A percentile compares a stretch with the other conserved stretches of the same genome.
Conservation (phyloP, 2,888 invertebrate genomes). For the Vannuccia rotundouncinata region DNA sequence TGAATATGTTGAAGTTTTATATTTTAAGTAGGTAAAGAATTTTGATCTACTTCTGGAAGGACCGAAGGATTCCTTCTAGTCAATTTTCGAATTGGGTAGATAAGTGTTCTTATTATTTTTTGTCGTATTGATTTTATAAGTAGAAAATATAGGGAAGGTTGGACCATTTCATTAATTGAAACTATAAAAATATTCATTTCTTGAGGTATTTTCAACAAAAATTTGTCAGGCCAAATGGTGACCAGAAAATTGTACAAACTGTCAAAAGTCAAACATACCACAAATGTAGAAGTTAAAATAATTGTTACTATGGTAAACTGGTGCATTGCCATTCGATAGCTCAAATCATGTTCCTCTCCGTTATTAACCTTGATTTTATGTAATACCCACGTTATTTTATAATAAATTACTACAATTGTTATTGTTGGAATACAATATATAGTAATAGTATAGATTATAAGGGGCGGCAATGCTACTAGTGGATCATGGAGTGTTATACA, state of each 20-base stretch:
- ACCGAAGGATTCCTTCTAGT: not conserved
- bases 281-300: not conserved
- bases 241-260: not conserved
- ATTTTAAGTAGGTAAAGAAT: no score
- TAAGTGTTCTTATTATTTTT: not conserved
- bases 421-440: not conserved
- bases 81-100: not conserved
- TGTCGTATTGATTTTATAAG: not conserved
- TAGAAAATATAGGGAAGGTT: not conserved
- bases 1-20: no score
- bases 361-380: not conserved
- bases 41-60: no score
- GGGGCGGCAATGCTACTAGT: not conserved
- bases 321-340: not conserved
- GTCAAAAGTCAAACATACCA: not conserved
- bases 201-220: not conserved
- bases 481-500: not conserved
- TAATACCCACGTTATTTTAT: not conserved
- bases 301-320: not conserved
- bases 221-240: not conserved
- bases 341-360: not conserved
- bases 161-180: not conserved
- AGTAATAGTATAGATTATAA: not conserved
- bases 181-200: not conserved
- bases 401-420: not conserved